Percentiles rank a stretch among this genome's conserved stretches.
phyloP scores from a whole-genome alignment of 35 echinoderm and acorn worm species.

The Ophioderma brevispina region DNA sequence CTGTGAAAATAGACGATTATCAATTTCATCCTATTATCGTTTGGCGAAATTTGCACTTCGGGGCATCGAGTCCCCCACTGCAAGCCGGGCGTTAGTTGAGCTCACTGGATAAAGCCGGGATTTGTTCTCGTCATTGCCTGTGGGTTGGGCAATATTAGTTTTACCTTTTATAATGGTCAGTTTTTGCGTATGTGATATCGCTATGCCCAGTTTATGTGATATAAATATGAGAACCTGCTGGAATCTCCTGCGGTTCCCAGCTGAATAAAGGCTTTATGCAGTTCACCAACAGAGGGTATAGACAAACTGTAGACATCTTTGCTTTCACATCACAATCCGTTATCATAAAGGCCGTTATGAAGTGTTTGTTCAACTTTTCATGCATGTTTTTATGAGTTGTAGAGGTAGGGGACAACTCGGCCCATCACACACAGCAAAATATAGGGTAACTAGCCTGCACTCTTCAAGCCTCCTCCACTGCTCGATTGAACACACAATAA shows the following conservation, averaged over 20 bases:
- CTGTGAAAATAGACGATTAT: too few species aligned
- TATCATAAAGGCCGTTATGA: not conserved
- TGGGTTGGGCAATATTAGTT: conserved; percentile 1
- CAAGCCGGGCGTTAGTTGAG: not conserved
- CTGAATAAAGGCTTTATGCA: not conserved
- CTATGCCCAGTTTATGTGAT: not conserved
- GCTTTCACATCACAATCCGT: not conserved
- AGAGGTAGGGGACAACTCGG: too few species aligned
- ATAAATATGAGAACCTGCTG: not conserved
- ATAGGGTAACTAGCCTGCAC: too few species aligned
- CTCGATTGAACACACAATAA: too few species aligned
- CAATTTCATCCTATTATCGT: too few species aligned
- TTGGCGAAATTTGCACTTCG: too few species aligned
- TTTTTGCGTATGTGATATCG: not conserved
- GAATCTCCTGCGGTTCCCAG: not conserved
- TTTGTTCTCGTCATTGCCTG: not conserved
- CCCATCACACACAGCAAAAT: too few species aligned
- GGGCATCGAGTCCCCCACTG: not conserved
- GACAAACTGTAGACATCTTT: not conserved
- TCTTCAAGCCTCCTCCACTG: too few species aligned
- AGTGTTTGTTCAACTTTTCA: not conserved
- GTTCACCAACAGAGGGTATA: not conserved
- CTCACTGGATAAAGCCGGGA: not conserved
- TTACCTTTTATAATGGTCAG: not conserved
- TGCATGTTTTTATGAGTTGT: not conserved